These are phyloP conservation scores for Xenopus laevis DNA, from an alignment of 2,113 vertebrate genomes.

Conservation along the genomic window DNA sequence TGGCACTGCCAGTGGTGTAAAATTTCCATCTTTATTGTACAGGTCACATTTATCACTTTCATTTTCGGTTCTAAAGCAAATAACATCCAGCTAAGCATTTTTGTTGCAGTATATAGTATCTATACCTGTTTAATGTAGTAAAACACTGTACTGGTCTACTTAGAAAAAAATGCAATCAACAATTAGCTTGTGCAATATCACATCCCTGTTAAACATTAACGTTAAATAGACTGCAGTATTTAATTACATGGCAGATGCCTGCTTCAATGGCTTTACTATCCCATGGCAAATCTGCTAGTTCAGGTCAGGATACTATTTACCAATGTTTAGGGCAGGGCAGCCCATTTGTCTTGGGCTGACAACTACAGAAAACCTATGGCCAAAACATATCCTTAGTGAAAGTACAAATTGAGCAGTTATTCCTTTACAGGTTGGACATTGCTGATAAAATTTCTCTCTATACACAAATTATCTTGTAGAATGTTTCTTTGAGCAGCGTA, in stretches of 20 bases:
- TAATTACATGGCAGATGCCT: conserved; percentile 5
- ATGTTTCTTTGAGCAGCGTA: no score
- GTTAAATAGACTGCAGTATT: not conserved
- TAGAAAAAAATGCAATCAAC: not conserved
- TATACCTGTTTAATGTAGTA: not conserved
- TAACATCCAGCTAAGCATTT: conserved; percentile 1
- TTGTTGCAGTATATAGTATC: not conserved
- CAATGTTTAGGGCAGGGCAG: not conserved
- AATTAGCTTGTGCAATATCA: not conserved
- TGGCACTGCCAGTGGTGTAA: conserved; percentile 5
- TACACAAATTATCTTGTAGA: no score
- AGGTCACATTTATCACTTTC: conserved; percentile 12
- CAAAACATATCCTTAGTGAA: no score
- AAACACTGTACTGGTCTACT: not conserved
- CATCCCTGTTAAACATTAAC: not conserved
- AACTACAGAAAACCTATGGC: no score
- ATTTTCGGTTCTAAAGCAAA: not conserved
- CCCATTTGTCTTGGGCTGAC: no score
- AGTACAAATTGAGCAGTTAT: no score
- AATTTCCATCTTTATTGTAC: conserved; percentile 36
- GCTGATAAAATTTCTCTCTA: no score
- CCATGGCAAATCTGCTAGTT: conserved; percentile 15
- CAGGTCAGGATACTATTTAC: conserved; percentile 6
- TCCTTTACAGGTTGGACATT: no score
- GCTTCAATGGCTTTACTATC: not conserved